Conservation (phyloP, 92 coral and sea anemone species). For the Palythoa grandiflora region DNA sequence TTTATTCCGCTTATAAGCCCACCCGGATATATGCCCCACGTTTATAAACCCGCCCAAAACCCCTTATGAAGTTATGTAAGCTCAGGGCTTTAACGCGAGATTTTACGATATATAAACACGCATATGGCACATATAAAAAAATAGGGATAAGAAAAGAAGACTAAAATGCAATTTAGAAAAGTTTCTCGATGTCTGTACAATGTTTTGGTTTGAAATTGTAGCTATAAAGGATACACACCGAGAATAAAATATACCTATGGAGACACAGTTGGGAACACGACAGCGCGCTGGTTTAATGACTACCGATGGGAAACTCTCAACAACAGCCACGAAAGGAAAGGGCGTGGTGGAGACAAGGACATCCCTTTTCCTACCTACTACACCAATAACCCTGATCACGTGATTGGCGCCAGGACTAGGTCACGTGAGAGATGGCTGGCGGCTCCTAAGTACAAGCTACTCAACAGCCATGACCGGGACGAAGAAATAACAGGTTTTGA, state of each 20-base stretch:
- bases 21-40: too few relatives aligned
- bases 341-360: conserved; percentile 91
- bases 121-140: too few relatives aligned
- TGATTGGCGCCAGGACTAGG: conserved; percentile 91
- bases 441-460: conserved; percentile 79
- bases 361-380: conserved; percentile 97
- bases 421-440: conserved; percentile 98
- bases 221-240: conserved; percentile 93
- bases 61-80: too few relatives aligned
- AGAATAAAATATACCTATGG: conserved; percentile 80
- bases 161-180: background rate
- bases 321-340: conserved; percentile 89
- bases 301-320: conserved; percentile 81
- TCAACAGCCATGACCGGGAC: conserved; percentile 77
- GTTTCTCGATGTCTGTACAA: background rate
- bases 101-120: too few relatives aligned
- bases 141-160: too few relatives aligned
- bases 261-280: conserved; percentile 91
- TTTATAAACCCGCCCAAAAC: too few relatives aligned
- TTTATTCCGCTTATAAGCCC: too few relatives aligned
- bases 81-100: too few relatives aligned
- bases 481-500: conserved; percentile 74
- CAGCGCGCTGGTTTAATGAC: conserved; percentile 86
- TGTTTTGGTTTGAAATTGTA: conserved; percentile 11
- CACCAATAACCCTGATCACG: conserved; percentile 93